phyloP scores from a whole-genome alignment of 2,797 vertebrate genomes.

The Oreochromis grahami region DNA sequence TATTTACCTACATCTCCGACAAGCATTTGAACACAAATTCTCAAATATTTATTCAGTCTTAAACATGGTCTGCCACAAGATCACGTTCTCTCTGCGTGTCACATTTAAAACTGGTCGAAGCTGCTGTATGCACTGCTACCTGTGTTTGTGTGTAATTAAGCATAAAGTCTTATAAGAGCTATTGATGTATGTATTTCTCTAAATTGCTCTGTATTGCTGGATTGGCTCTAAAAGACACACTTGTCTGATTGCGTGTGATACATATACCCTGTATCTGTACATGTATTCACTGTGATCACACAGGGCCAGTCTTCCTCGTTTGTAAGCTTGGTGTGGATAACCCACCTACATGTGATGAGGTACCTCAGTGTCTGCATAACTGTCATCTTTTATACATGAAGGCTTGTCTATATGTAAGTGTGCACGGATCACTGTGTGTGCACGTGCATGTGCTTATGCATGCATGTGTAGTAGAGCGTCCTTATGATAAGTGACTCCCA shows the following conservation, averaged over 20 bases:
- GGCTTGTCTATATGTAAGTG: not conserved
- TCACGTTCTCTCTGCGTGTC: slow-evolving; percentile 26
- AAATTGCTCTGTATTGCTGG: not conserved
- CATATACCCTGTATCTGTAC: slow-evolving; percentile 9
- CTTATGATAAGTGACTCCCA: slow-evolving; percentile 72
- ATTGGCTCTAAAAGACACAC: not conserved
- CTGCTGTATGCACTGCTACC: not conserved
- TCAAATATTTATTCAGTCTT: slow-evolving; percentile 54
- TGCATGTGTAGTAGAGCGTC: slow-evolving; percentile 35
- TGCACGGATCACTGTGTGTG: not conserved
- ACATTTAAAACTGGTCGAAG: not conserved
- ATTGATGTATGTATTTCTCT: not conserved
- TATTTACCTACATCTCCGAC: slow-evolving; percentile 50
- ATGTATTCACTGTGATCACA: slow-evolving; percentile 6
- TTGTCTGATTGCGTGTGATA: not conserved
- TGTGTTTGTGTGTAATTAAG: slow-evolving; percentile 14
- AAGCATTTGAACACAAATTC: slow-evolving; percentile 43
- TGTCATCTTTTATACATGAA: not conserved
- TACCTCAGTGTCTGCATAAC: not conserved
- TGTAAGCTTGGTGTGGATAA: slow-evolving; percentile 8
- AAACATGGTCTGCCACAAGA: slow-evolving; percentile 26
- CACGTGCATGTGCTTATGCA: not conserved
- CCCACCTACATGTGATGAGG: not conserved
- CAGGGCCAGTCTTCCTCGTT: not conserved
- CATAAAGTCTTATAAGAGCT: not conserved